Evolutionary conservation across 2,797 vertebrate species (phyloP), one percentile per base, ranked within the genome.

Genomic region (Synaphobranchus kaupii): DNA sequence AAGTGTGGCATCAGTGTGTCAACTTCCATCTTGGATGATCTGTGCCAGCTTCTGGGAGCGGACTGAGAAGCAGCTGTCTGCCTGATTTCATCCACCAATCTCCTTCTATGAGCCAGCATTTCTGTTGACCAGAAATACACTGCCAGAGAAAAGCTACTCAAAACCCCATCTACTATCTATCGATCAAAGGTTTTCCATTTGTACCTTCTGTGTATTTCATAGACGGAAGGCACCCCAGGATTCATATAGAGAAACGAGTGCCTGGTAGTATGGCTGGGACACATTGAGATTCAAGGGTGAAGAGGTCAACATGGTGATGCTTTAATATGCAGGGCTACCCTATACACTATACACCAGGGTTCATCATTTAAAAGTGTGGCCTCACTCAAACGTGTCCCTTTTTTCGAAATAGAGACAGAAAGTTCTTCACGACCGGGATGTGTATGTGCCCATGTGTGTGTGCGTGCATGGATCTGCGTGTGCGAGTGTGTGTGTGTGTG

Each of bases 11-110:
- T 48, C 39, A 7, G 66, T 73, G 60, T 85, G 87, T 87, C 84
- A 85, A 85, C 85, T 87, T 83, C 88, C 86, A 88, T 89, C 88
- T 87, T 88, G 47, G 50, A 39, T 48, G 56, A 81, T 63, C 81
- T 48, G 50, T 83, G 87, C 31, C n/a, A 9, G 63, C 63, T 66
- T 66, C 22, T 66, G n/a, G 34, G 73, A 50, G 50, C 63, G 83
- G 86, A 88, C 86, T 83, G 87, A 86, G 86, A 89, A 87, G 86
- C 76, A 88, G 28, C n/a, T 83, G 85, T 84, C 85, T 85, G 81
- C 84, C 84, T 88, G 83, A 80, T 66, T 86, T 85, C 84, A 86
- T 82, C 66, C 73, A 83, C 86, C 83, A 88, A 73, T 52, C 71
- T 63, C 52, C 88, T 80, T 31, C 73, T 76, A 54, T 50, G 56